These are phyloP conservation scores for Actenoides hombroni DNA, from an alignment of 2,113 vertebrate species.

Conservation along the genomic window DNA sequence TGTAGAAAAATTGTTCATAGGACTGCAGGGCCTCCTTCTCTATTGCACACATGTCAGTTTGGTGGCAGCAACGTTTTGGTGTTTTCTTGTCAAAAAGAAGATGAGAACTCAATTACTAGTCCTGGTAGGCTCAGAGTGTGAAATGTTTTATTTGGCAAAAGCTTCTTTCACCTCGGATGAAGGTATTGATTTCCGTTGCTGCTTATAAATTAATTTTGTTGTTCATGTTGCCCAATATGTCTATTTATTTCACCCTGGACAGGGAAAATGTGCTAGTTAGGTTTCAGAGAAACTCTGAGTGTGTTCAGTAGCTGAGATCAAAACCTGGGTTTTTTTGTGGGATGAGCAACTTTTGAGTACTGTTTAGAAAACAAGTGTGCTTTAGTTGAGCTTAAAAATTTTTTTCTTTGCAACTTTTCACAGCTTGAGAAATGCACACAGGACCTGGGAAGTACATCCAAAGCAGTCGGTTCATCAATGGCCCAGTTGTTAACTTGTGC, in stretches of 20 bases:
- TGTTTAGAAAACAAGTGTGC: not conserved
- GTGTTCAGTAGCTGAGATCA: not conserved
- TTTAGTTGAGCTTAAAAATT: not conserved
- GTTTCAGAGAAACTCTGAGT: not conserved
- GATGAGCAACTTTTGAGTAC: not conserved
- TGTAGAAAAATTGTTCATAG: not conserved
- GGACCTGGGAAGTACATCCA: conserved; percentile 96
- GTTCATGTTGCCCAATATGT: not conserved
- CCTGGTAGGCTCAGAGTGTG: not conserved
- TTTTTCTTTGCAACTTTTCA: not conserved
- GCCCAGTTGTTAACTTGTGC: conserved; percentile 96
- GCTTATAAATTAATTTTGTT: not conserved
- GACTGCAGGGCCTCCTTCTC: not conserved
- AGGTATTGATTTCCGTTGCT: not conserved
- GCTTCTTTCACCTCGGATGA: not conserved
- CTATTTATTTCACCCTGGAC: not conserved
- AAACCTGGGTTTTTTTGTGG: not conserved
- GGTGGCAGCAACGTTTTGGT: not conserved
- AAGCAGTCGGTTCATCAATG: conserved; percentile 97
- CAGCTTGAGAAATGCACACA: conserved; percentile 97
- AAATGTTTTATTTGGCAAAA: not conserved
- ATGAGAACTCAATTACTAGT: not conserved
- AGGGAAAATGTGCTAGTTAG: not conserved
- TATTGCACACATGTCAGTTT: not conserved
- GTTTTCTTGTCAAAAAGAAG: not conserved